A percentile compares a stretch with the other conserved stretches of the same genome.
phyloP scores from a whole-genome alignment of 2,113 vertebrate genomes.

The Paracanthobrama guichenoti region DNA sequence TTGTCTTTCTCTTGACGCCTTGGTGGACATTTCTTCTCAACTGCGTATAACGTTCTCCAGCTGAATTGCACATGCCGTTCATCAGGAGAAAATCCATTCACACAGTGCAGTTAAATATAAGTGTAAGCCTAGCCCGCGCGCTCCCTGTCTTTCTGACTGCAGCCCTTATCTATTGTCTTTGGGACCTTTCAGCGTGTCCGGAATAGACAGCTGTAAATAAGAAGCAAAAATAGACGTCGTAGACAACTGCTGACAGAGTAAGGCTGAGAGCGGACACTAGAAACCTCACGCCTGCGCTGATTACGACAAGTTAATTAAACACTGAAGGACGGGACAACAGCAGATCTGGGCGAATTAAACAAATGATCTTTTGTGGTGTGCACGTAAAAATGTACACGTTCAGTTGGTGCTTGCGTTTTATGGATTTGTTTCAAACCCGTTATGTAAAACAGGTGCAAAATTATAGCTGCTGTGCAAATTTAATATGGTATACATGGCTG shows the following conservation, averaged over 20 bases:
- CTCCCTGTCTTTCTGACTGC: conserved; percentile 36
- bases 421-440: conserved; percentile 23
- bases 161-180: conserved; percentile 78
- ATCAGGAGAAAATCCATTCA: conserved; percentile 64
- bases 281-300: conserved; percentile 82
- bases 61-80: conserved; percentile 63
- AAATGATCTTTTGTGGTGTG: not conserved
- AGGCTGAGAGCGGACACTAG: conserved; percentile 82
- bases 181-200: conserved; percentile 63
- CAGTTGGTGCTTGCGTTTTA: conserved; percentile 35
- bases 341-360: not conserved
- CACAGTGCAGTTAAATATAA: conserved; percentile 67
- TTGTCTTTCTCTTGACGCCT: conserved; percentile 64
- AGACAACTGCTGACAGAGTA: conserved; percentile 90
- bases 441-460: conserved; percentile 50
- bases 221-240: conserved; percentile 86
- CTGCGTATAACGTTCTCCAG: conserved; percentile 68
- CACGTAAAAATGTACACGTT: conserved; percentile 15
- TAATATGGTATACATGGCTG: conserved; percentile 28
- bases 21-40: conserved; percentile 61
- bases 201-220: conserved; percentile 81
- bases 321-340: conserved; percentile 61
- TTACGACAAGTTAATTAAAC: conserved; percentile 88
- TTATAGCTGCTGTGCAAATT: conserved; percentile 38
- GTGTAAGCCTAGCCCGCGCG: conserved; percentile 67